Evolutionary conservation across 1,140 invertebrate species (phyloP), one percentile per base, ranked within the genome.

Genomic region (Plodia interpunctella): DNA sequence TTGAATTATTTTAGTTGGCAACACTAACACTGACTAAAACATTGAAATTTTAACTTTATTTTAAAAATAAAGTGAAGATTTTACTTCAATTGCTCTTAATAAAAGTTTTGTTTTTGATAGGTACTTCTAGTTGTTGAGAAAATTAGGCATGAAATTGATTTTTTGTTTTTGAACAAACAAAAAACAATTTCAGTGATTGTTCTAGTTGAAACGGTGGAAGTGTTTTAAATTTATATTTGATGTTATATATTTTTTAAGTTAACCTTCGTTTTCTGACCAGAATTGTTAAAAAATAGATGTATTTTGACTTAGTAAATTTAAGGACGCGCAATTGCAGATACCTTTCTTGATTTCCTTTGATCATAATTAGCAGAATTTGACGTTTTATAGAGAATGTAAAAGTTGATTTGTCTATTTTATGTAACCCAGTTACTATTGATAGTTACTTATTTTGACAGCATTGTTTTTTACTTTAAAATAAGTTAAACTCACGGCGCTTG

Each of bases 401-500:
- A 17, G 17, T 60, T 65, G 15, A 55, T 50, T 58, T 62, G n/a
- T 50, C 54, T 65, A 55, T 50, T 55, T 61, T 61, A n/a, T n/a
- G n/a, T n/a, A n/a, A n/a, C n/a, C n/a, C 28, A 35, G 11, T 57
- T 54, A 51, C 19, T 49, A 49, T 15, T 25, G 10, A 32, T 49
- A n/a, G n/a, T n/a, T n/a, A 21, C 8, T 10, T 18, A 15, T 25
- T 50, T n/a, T 44, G 15, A 17, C 38, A 64, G 66, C 65, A 58
- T 55, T 70, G 72, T 78, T 83, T 80, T 78, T 72, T 32, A 32
- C 11, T 32, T 32, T 3, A 58, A 49, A 9, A 64, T 78, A 83
- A 76, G 67, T 53, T 56, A 66, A 62, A 68, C 21, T 35, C 28
- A 15, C 57, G 66, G 63, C 80, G 70, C 81, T 87, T 84, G 60